Percentiles rank a stretch among this genome's conserved stretches.
Evolutionary conservation across 2,113 vertebrate species (phyloP).

Genomic region (Psophia crepitans): DNA sequence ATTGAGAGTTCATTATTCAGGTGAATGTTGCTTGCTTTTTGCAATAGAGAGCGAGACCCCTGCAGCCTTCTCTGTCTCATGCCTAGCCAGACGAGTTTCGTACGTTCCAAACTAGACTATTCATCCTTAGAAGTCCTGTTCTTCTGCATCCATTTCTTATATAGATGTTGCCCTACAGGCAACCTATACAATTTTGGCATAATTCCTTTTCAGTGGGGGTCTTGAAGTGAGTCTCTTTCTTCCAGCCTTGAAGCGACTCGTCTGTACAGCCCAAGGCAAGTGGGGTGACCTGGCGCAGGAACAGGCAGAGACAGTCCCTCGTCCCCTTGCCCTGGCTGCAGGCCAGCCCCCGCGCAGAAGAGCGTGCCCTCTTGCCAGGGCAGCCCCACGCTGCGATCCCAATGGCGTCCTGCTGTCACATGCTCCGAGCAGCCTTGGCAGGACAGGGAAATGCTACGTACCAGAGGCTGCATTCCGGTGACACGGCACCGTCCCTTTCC

Average conservation of each 20-base stretch:
- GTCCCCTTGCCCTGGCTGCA: not conserved
- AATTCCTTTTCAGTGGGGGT: not conserved
- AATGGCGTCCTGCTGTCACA: accelerated
- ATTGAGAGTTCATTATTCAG: not conserved
- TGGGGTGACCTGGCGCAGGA: not conserved
- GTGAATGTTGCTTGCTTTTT: not conserved
- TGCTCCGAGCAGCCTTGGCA: not conserved
- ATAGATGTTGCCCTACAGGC: not conserved
- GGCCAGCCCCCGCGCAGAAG: not conserved
- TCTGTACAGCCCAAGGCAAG: not conserved
- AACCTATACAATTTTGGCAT: not conserved
- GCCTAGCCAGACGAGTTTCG: not conserved
- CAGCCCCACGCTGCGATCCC: accelerated
- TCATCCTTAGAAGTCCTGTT: not conserved
- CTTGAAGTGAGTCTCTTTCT: not conserved
- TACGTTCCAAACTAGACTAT: not conserved
- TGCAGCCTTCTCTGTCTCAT: not conserved
- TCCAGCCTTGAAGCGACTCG: not conserved
- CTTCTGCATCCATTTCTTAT: not conserved
- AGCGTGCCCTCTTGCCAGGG: not conserved
- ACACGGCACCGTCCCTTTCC: not conserved
- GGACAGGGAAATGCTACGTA: not conserved
- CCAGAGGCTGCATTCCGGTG: not conserved
- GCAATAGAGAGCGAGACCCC: not conserved
- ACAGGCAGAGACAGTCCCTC: not conserved